These are phyloP conservation scores for Psophia crepitans DNA, from an alignment of 2,113 vertebrate genomes.

Conservation along the genomic window DNA sequence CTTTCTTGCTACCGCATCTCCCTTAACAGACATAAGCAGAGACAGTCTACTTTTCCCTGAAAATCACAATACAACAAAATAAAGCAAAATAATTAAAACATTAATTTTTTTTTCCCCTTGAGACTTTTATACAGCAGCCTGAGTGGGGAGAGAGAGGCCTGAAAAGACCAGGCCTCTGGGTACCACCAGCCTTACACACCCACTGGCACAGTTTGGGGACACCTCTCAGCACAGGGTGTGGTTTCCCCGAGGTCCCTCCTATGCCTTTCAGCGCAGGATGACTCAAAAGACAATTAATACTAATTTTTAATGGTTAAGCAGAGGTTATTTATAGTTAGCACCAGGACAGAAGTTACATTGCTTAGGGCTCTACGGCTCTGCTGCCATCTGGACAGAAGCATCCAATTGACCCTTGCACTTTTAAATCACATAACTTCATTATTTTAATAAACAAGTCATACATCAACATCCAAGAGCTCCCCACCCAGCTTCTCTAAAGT, in stretches of 20 bases:
- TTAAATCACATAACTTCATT: background rate
- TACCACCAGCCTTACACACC: background rate
- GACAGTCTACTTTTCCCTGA: background rate
- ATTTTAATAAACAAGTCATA: background rate
- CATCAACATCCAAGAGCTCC: background rate
- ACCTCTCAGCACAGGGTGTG: background rate
- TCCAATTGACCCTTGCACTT: background rate
- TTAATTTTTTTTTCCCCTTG: background rate
- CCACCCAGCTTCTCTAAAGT: background rate
- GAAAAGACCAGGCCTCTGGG: background rate
- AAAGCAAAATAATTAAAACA: background rate
- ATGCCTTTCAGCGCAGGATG: background rate
- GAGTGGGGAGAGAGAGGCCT: background rate
- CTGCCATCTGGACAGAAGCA: background rate
- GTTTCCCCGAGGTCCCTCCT: background rate
- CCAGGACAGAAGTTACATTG: background rate
- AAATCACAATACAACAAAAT: background rate
- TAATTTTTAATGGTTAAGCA: background rate
- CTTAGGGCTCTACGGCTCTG: background rate
- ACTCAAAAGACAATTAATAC: background rate
- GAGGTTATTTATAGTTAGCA: background rate
- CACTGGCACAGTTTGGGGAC: background rate
- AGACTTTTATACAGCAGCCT: background rate
- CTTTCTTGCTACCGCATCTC: background rate
- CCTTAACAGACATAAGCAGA: background rate